Conservation (phyloP, 2,888 invertebrate genomes). For the Acleris literana region DNA sequence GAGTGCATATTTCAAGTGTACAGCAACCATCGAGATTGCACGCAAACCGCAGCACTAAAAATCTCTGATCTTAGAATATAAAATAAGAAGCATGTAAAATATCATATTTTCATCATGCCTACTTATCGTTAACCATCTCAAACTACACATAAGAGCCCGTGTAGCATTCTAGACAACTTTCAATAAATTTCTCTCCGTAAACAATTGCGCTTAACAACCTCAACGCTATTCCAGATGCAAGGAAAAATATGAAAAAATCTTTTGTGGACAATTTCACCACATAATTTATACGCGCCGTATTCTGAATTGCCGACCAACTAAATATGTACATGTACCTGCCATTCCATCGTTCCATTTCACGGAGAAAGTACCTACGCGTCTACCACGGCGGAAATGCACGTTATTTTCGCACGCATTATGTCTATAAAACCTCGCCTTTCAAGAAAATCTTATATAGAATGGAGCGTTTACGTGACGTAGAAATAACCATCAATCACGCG, state of each 20-base stretch:
- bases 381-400: conserved; percentile 35
- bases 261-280: conserved; percentile 33
- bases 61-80: conserved; percentile 2
- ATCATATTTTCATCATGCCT: conserved; percentile 8
- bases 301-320: conserved; percentile 32
- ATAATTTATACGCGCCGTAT: conserved; percentile 34
- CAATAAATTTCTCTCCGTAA: conserved; percentile 23
- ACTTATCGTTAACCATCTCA: conserved; percentile 14
- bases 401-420: conserved; percentile 37
- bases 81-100: conserved; percentile 9
- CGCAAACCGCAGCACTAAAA: conserved; percentile 16
- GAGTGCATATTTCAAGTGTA: conserved; percentile 17
- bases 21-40: conserved; percentile 15
- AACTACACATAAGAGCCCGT: conserved; percentile 15
- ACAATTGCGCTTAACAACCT: conserved; percentile 19
- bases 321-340: conserved; percentile 19
- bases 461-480: conserved; percentile 36
- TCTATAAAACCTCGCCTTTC: conserved; percentile 36
- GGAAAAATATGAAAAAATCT: conserved; percentile 29
- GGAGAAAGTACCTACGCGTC: conserved; percentile 36
- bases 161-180: conserved; percentile 18
- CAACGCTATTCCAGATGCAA: conserved; percentile 21
- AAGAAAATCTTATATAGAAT: conserved; percentile 36
- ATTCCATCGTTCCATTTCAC: conserved; percentile 35
- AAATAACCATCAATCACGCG: conserved; percentile 36